Evolutionary conservation across 2,113 vertebrate genomes (phyloP), one percentile per base, ranked within the genome.

Genomic region (Speoplatyrhinus poulsoni): DNA sequence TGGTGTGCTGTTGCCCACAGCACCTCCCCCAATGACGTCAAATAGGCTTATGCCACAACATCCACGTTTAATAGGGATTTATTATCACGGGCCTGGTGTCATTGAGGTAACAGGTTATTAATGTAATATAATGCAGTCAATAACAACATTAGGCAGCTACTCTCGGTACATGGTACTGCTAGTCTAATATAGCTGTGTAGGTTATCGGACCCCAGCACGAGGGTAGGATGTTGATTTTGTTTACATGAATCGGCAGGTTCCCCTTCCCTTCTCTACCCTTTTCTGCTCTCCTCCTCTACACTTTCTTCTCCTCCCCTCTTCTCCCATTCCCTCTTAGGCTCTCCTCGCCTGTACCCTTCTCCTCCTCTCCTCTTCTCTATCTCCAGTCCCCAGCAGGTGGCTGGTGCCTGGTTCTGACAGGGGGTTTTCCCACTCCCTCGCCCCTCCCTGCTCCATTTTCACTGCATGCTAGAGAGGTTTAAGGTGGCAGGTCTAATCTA

Each of bases 341-440:
- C 55, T 57, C 55, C 12, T 57, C 55, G 32, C 58, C 33, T 68
- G 32, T 66, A 46, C 32, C 26, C 41, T 17, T n/a, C 41, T 47
- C 49, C 3, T 67, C 26, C 50, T 53, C 72, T 55, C 47, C 65
- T 63, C 63, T 52, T 41, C 26, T 69, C 55, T 74, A 16, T 58
- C 59, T 46, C 46, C 63, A n/a, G 3, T n/a, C 36, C 73, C 67
- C 78, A 84, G 81, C 76, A 86, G 85, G 77, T 89, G 79, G 84
- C 84, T 69, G 41, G 53, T 68, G 56, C 82, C 83, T 84, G 80
- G 75, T 85, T 77, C 46, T 74, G 62, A 73, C 77, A 67, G 19
- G 84, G 84, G 86, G 87, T 75, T 89, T 91, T 86, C 89, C 90
- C 78, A 75, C 67, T 73, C 75, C 63, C 73, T 76, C 62, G 66